Base-by-base conservation (phyloP, 2,797 vertebrate species). In the Chrysocyon brachyurus region DNA sequence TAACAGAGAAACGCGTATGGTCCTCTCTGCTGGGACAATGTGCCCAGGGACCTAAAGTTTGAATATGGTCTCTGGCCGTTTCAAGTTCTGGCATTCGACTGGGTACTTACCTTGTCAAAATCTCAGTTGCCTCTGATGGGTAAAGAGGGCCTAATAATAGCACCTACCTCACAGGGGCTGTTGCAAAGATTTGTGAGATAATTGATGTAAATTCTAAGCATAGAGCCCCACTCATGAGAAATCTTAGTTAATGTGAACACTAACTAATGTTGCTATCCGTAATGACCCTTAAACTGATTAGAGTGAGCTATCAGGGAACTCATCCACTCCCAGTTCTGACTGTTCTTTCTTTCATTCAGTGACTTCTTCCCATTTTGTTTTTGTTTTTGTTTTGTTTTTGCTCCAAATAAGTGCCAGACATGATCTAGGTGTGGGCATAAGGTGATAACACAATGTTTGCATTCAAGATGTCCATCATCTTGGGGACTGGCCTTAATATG, bases 111-210 rank as follows among this genome's bases (percentile, higher is more conserved):
- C 5, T 22, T 54, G 5, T 9, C 8, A 17, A 36, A 21, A 15
- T 19, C 19, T 61, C 40, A 63, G 10, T 9, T 56, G 36, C 15
- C 4, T 49, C 17, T 19, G 26, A 9, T 1, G 12, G 40, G 31
- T n/a, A 31, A 17, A 57, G 14, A 15, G 31, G 31, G 2, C 1
- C 15, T 14, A 7, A n/a, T 9, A 16, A 3, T 0, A 12, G 33
- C 19, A 12, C 4, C 46, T 17, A 0, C 17, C 12, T 52, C 24
- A 5, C 9, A 6, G 40, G 12, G 12, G 40, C 40, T 36, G 2
- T 19, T 17, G 11, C 11, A 1, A 12, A 1, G 46, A 72, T 49
- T 15, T 0, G 0, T 4, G 36, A 56, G 24, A 6, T 21, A 1
- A 22, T n/a, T 36, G 3, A 5, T 14, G 14, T 10, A 19, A 28